Evolutionary conservation across 1,140 invertebrate species (phyloP).

Genomic region (Zelostemma sp.): DNA sequence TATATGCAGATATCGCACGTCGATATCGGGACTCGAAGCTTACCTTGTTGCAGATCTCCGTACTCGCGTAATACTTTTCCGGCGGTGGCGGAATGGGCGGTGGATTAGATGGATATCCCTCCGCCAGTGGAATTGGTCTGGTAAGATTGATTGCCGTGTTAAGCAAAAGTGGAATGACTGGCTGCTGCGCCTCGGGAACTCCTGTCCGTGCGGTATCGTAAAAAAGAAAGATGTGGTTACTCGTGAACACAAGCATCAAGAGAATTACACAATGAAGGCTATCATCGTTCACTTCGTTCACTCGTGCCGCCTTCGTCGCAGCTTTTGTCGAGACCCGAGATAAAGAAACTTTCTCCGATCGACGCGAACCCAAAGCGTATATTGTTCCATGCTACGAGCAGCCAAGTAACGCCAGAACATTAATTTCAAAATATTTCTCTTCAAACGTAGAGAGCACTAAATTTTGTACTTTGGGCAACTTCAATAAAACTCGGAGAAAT

Average conservation of each 20-base stretch:
- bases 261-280: constrained; percentile 13
- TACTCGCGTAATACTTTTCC: constrained; percentile 82
- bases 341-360: constrained; percentile 12
- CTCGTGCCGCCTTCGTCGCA: not conserved
- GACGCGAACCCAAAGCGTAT: not conserved
- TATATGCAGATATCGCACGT: constrained; percentile 18
- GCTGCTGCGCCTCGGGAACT: constrained; percentile 59
- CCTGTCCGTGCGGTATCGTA: constrained; percentile 45
- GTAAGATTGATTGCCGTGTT: constrained; percentile 66
- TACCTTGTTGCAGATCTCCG: constrained; percentile 74
- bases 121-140: constrained; percentile 68
- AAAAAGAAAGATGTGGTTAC: constrained; percentile 35
- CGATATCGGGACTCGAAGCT: constrained; percentile 51
- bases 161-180: constrained; percentile 62
- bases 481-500: constrained; percentile 12
- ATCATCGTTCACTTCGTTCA: constrained; percentile 6
- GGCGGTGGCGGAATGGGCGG: constrained; percentile 79
- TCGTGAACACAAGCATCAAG: constrained; percentile 15
- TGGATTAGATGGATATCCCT: constrained; percentile 76
- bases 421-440: constrained; percentile 25
- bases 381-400: constrained; percentile 21
- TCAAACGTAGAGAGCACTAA: constrained; percentile 16
- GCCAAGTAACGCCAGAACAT: constrained; percentile 10
- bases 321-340: constrained; percentile 6
- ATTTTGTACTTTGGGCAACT: constrained; percentile 17